Conservation (phyloP, 2,797 vertebrate genomes). For the Poecile montanus region DNA sequence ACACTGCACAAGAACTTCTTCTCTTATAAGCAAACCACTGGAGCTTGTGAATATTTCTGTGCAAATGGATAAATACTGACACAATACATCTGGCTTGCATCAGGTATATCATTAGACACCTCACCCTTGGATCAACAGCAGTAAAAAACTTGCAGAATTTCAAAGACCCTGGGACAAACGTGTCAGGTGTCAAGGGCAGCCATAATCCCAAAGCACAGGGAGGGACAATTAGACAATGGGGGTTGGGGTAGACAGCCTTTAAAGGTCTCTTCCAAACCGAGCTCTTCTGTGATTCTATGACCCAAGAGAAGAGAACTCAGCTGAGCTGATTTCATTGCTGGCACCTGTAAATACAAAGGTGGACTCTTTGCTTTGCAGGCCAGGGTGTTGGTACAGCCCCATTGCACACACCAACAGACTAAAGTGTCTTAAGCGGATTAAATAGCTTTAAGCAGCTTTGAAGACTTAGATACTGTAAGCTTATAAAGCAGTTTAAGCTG, state of each 20-base stretch:
- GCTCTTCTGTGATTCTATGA: too few relatives aligned
- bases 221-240: neutral
- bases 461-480: conserved; percentile 48
- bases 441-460: conserved; percentile 63
- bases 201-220: neutral
- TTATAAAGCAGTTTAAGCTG: conserved; percentile 61
- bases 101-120: neutral
- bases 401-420: neutral
- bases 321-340: neutral
- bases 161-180: neutral
- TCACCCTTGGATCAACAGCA: neutral
- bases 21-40: neutral
- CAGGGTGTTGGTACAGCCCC: neutral
- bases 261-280: neutral
- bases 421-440: conserved; percentile 56
- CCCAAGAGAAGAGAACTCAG: neutral
- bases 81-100: neutral
- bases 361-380: neutral
- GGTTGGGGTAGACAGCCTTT: neutral
- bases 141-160: neutral
- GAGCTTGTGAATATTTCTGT: neutral
- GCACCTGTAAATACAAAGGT: neutral
- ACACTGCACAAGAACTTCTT: neutral
- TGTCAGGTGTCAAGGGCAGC: neutral
- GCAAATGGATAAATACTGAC: neutral